A percentile compares a stretch with the other conserved stretches of the same genome.
phyloP scores from a whole-genome alignment of 1,140 invertebrate genomes.

The Drosophila nigrodunni region DNA sequence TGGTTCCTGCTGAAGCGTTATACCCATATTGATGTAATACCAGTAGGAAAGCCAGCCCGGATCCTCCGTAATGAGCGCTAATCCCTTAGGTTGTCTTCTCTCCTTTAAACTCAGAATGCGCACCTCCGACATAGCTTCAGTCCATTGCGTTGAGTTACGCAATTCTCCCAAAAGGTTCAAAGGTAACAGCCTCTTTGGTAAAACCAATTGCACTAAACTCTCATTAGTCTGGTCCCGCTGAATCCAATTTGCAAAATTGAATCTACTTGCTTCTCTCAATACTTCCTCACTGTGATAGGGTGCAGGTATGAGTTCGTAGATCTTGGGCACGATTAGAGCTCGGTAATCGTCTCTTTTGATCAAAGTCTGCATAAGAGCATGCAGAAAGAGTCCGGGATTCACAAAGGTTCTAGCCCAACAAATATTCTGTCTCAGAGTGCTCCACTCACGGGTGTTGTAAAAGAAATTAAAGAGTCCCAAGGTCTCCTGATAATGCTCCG shows the following conservation, averaged over 20 bases:
- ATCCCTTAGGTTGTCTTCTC: background rate
- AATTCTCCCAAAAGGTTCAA: constrained; percentile 5
- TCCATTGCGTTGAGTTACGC: constrained; percentile 35
- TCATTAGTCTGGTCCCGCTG: background rate
- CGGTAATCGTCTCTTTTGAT: constrained; percentile 87
- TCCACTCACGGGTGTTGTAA: constrained; percentile 88
- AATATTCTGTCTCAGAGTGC: constrained; percentile 87
- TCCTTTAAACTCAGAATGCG: constrained; percentile 29
- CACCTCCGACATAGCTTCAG: constrained; percentile 55
- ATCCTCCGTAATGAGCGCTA: constrained; percentile 40
- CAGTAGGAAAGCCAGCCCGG: constrained; percentile 54
- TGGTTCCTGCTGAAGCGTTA: constrained; percentile 18
- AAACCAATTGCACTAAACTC: constrained; percentile 10
- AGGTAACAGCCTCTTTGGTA: constrained; percentile 34
- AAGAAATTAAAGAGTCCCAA: constrained; percentile 88
- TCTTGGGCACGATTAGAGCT: constrained; percentile 87
- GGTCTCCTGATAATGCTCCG: constrained; percentile 87
- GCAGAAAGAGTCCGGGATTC: constrained; percentile 88
- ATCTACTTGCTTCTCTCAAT: constrained; percentile 85
- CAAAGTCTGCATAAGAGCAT: constrained; percentile 87
- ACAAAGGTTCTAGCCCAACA: constrained; percentile 87
- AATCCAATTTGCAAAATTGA: constrained; percentile 53
- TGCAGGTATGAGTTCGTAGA: constrained; percentile 89
- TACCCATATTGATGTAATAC: constrained; percentile 62
- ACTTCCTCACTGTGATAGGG: constrained; percentile 87